Conservation (phyloP, 2,797 vertebrate species). For the Premnoplex brunnescens region DNA sequence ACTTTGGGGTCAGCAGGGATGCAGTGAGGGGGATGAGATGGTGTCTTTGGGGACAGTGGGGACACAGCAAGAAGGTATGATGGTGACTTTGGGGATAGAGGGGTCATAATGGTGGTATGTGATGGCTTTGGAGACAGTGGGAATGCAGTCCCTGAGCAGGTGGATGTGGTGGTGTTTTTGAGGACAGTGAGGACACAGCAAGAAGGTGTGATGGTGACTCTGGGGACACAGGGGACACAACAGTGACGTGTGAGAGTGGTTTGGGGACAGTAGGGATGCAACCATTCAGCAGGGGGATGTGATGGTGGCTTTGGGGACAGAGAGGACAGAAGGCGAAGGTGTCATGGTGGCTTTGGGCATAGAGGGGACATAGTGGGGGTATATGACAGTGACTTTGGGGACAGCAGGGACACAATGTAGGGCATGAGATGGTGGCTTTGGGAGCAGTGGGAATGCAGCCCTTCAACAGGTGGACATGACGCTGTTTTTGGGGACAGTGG, state of each 20-base stretch:
- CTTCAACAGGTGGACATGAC: too few species aligned
- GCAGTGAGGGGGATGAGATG: rapidly evolving
- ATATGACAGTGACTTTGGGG: background rate
- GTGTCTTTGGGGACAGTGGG: background rate
- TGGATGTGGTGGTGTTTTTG: background rate
- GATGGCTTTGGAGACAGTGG: background rate
- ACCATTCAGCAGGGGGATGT: too few species aligned
- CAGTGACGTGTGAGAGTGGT: rapidly evolving
- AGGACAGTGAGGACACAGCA: too few species aligned
- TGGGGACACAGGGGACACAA: background rate
- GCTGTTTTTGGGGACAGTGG: background rate
- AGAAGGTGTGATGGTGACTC: background rate
- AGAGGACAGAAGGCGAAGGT: background rate
- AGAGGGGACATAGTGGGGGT: too few species aligned
- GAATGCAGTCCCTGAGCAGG: background rate
- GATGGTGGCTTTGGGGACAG: background rate
- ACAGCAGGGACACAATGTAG: background rate
- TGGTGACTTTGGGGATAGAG: background rate
- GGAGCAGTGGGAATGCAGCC: background rate
- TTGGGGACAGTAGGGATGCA: background rate
- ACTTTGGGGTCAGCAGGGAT: background rate
- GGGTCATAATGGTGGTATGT: rapidly evolving
- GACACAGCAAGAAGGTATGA: rapidly evolving
- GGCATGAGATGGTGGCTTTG: background rate
- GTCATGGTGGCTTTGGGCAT: background rate